Conservation (phyloP, 2,888 invertebrate genomes). For the Harpagoxenus sublaevis region DNA sequence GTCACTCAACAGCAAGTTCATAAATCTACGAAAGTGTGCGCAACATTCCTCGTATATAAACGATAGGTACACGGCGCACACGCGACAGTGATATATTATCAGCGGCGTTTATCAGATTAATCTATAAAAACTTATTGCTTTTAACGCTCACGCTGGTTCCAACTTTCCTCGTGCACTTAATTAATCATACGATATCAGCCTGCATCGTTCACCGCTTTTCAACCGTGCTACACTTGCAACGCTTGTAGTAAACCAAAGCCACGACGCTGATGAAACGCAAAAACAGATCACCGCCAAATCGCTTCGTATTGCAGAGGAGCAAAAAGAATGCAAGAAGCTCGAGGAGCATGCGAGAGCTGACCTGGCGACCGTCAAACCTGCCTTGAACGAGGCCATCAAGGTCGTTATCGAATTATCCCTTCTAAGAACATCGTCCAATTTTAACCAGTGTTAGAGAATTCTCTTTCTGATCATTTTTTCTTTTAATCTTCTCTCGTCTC, state of each 20-base stretch:
- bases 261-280: slow-evolving; percentile 93
- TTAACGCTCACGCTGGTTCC: slow-evolving; percentile 25
- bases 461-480: not conserved
- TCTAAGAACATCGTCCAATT: not conserved
- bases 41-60: slow-evolving; percentile 92
- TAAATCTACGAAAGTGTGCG: slow-evolving; percentile 93
- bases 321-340: slow-evolving; percentile 92
- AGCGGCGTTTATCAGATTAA: slow-evolving; percentile 61
- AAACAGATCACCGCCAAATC: slow-evolving; percentile 91
- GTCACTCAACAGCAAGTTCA: slow-evolving; percentile 91
- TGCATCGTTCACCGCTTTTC: not conserved
- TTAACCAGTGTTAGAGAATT: slow-evolving; percentile 1
- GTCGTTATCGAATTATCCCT: slow-evolving; percentile 77
- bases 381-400: slow-evolving; percentile 93
- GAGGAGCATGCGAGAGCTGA: slow-evolving; percentile 94
- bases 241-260: slow-evolving; percentile 89
- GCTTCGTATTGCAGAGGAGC: slow-evolving; percentile 92
- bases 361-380: slow-evolving; percentile 94
- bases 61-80: slow-evolving; percentile 87
- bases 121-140: slow-evolving; percentile 54
- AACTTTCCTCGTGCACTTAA: slow-evolving; percentile 36
- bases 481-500: not conserved
- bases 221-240: slow-evolving; percentile 9
- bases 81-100: slow-evolving; percentile 67
- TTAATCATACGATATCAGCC: slow-evolving; percentile 46